These are phyloP conservation scores for Sitta europaea DNA, from an alignment of 2,113 vertebrate species.

Conservation along the genomic window DNA sequence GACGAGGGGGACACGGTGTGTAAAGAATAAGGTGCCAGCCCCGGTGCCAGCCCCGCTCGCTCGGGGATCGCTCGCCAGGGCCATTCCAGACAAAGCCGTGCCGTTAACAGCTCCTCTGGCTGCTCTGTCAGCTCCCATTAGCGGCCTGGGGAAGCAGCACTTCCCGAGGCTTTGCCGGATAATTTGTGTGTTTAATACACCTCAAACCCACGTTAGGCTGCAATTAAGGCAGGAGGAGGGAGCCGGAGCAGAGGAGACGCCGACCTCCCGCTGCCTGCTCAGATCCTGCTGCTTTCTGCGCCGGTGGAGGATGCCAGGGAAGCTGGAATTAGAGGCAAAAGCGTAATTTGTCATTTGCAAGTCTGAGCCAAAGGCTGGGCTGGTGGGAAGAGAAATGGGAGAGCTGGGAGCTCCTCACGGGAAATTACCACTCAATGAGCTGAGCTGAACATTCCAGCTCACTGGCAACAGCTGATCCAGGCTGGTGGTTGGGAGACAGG, in stretches of 20 bases:
- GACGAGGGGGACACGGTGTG: fast-evolving
- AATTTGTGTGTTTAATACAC: slow-evolving; percentile 69
- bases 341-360: slow-evolving; percentile 29
- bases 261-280: slow-evolving; percentile 24
- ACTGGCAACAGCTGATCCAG: fast-evolving
- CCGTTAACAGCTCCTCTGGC: slow-evolving; percentile 9
- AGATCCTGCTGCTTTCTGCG: slow-evolving; percentile 14
- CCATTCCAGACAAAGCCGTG: slow-evolving; percentile 4
- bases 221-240: slow-evolving; percentile 54
- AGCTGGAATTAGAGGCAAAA: slow-evolving; percentile 40
- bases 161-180: slow-evolving; percentile 55
- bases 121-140: slow-evolving; percentile 53
- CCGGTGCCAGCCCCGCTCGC: not conserved
- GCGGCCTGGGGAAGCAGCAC: slow-evolving; percentile 47
- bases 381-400: slow-evolving; percentile 5
- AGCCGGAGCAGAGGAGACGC: slow-evolving; percentile 12
- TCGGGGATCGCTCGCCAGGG: not conserved
- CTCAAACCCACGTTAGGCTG: slow-evolving; percentile 49
- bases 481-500: not conserved
- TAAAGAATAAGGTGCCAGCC: not conserved
- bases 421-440: not conserved
- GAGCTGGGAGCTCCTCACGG: not conserved
- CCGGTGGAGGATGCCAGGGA: slow-evolving; percentile 8
- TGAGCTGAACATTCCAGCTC: not conserved
- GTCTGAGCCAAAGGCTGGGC: not conserved